These are phyloP conservation scores for Drosophila pandora DNA, from an alignment of 1,140 invertebrate genomes.

Conservation along the genomic window DNA sequence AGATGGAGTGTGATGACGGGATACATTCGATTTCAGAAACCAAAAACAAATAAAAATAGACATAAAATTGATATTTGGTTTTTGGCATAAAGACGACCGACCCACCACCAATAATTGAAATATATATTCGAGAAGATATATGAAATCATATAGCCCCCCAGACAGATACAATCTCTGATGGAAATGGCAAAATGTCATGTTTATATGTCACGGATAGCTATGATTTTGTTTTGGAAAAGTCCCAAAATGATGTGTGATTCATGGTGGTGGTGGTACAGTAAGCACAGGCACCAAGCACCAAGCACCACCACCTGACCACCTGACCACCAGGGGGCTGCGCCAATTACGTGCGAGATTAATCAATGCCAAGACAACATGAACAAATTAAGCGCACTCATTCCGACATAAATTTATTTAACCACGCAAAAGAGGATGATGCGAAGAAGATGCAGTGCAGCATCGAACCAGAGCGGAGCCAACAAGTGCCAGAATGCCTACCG, in stretches of 20 bases:
- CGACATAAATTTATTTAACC: slow-evolving; percentile 76
- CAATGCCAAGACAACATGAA: slow-evolving; percentile 76
- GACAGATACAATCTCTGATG: not conserved
- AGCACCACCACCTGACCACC: slow-evolving; percentile 4
- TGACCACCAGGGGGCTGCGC: slow-evolving; percentile 28
- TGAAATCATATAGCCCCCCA: not conserved
- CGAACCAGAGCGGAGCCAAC: slow-evolving; percentile 53
- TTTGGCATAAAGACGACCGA: not conserved
- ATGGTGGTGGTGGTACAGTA: slow-evolving; percentile 5
- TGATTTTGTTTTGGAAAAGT: not conserved
- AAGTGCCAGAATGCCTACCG: slow-evolving; percentile 60
- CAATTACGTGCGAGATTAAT: slow-evolving; percentile 77
- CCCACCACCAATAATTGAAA: not conserved
- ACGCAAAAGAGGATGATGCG: slow-evolving; percentile 19
- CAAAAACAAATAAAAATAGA: not conserved
- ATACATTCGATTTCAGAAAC: slow-evolving; percentile 40
- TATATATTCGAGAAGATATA: not conserved
- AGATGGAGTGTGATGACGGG: slow-evolving; percentile 32
- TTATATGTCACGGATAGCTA: not conserved
- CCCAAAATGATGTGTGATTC: not conserved
- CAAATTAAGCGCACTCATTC: slow-evolving; percentile 71
- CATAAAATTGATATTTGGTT: not conserved
- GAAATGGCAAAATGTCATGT: slow-evolving; percentile 1
- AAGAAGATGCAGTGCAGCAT: slow-evolving; percentile 21
- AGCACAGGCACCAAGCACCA: not conserved